These are phyloP conservation scores for Misgurnus mizolepis DNA, from an alignment of 2,113 vertebrate species.

Conservation along the genomic window DNA sequence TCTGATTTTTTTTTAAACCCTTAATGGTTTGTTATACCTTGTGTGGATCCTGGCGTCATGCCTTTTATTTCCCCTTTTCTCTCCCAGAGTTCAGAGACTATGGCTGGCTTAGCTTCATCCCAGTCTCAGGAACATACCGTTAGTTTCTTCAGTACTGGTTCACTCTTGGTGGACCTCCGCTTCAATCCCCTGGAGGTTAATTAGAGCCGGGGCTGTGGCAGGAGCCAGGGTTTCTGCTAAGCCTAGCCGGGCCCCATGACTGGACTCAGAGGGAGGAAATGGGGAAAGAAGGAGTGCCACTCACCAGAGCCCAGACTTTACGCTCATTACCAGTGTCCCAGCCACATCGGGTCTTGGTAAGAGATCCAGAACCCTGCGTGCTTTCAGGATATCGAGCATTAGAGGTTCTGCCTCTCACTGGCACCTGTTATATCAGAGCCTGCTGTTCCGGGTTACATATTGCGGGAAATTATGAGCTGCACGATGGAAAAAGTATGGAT, in stretches of 20 bases:
- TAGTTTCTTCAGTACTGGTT: constrained; percentile 16
- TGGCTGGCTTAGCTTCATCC: constrained; percentile 29
- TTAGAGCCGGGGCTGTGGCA: constrained; percentile 37
- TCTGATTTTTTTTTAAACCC: constrained; percentile 7
- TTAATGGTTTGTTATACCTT: constrained; percentile 43
- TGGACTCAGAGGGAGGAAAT: constrained; percentile 28
- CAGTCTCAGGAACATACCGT: constrained; percentile 29
- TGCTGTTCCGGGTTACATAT: not conserved
- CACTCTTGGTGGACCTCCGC: constrained; percentile 28
- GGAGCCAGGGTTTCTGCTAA: constrained; percentile 44
- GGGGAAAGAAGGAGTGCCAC: constrained; percentile 44
- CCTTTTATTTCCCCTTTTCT: constrained; percentile 3
- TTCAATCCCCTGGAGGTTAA: constrained; percentile 46
- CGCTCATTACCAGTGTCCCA: constrained; percentile 43
- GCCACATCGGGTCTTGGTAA: constrained; percentile 18
- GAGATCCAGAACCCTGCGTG: not conserved
- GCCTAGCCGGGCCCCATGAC: constrained; percentile 30
- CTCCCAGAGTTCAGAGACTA: constrained; percentile 5
- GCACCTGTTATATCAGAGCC: constrained; percentile 38
- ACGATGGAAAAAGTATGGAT: constrained; percentile 5
- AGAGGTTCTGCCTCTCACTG: constrained; percentile 6
- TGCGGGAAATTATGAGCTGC: not conserved
- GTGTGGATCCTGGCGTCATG: constrained; percentile 12
- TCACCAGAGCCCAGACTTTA: constrained; percentile 36
- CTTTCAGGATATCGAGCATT: constrained; percentile 4